Base-by-base conservation (phyloP, 1,140 invertebrate species). In the Zaprionus tsacasi region DNA sequence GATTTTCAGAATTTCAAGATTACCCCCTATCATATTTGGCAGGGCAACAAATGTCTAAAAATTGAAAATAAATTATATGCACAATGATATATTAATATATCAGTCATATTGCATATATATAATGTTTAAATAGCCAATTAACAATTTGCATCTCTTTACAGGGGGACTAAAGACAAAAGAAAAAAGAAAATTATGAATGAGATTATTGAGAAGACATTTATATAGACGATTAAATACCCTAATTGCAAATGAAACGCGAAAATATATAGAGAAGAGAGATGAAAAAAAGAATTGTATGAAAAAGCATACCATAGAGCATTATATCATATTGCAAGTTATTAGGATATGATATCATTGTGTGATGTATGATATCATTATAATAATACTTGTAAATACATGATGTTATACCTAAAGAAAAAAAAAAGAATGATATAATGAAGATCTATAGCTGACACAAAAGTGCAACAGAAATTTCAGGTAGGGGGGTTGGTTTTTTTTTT, bases 71-170 rank as follows among this genome's bases (percentile, higher is more conserved):
- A 36, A 36, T 21, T 36, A 65, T 40, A 36, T 13, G 15, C n/a
- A 61, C 2, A 40, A 52, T 45, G 27, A n/a, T 12, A 11, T 48
- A 43, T 21, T 8, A 36, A n/a, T 15, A 54, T 33, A 54, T 33
- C 15, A 52, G 60, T 58, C 12, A 17, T 35, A 12, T 38, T 33
- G 38, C 35, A 58, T 35, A 64, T 10, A 40, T 25, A 71, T 1
- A 79, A 72, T 82, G 69, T 81, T 85, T 85, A 78, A 85, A 85
- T 81, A 81, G 81, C 81, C 81, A 85, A 85, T 85, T 85, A 85
- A 85, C 81, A 85, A 85, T 85, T 85, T 85, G 70, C 75, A 78
- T 78, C 81, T 78, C 59, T 64, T 77, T 58, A 55, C 50, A 12
- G 43, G 60, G 21, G 43, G 60, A n/a, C 40, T 45, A 58, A 50